Conservation (phyloP, 2,797 vertebrate genomes). For the Alauda arvensis region DNA sequence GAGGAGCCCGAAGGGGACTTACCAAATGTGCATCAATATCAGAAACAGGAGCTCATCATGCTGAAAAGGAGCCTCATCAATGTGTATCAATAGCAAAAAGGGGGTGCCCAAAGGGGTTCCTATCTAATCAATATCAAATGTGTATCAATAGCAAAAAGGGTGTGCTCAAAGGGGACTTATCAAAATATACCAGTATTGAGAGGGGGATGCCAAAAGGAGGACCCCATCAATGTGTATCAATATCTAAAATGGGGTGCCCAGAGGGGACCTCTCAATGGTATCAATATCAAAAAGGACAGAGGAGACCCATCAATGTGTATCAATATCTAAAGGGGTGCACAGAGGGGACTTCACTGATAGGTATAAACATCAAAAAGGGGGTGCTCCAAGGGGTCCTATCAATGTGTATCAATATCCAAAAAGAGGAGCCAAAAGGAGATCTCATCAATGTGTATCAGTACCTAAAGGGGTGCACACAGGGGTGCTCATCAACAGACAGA, state of each 20-base stretch:
- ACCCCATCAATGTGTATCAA: not conserved
- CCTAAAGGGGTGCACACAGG: too few relatives aligned
- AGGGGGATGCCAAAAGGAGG: not conserved
- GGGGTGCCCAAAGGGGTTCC: too few relatives aligned
- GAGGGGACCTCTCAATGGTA: too few relatives aligned
- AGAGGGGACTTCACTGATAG: not conserved
- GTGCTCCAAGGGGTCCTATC: not conserved
- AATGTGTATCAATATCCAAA: not conserved
- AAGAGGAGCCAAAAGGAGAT: too few relatives aligned
- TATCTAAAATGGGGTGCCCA: not conserved
- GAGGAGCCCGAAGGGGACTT: too few relatives aligned
- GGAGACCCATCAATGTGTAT: not conserved
- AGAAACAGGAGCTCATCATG: not conserved
- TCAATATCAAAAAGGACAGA: not conserved
- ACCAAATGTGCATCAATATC: too few relatives aligned
- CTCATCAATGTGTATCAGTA: too few relatives aligned
- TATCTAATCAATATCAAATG: not conserved
- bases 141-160: not conserved
- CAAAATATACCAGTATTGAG: too few relatives aligned
- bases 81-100: accelerated
- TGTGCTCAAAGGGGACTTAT: not conserved
- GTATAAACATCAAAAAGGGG: not conserved
- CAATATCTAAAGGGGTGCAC: not conserved
- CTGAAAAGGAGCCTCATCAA: too few relatives aligned
- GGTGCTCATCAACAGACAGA: too few relatives aligned